phyloP scores from a whole-genome alignment of 2,888 invertebrate genomes.

The Mantis religiosa region DNA sequence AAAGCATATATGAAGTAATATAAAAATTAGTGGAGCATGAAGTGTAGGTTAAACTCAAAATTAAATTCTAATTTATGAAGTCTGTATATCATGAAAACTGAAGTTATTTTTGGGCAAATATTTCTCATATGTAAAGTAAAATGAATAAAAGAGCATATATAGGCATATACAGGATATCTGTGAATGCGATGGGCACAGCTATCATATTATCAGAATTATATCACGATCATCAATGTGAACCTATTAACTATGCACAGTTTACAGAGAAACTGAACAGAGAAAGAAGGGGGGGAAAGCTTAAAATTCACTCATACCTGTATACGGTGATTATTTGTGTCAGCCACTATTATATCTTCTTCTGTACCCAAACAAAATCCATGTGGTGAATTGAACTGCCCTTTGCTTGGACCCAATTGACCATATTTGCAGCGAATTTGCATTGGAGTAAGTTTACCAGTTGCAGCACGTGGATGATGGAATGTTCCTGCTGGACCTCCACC shows the following conservation, averaged over 20 bases:
- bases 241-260: too few relatives aligned
- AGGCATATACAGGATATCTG: too few relatives aligned
- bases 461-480: slow-evolving; percentile 28
- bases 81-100: too few relatives aligned
- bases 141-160: too few relatives aligned
- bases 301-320: slow-evolving; percentile 61
- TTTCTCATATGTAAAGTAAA: too few relatives aligned
- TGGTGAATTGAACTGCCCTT: slow-evolving; percentile 94
- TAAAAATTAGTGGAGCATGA: too few relatives aligned
- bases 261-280: too few relatives aligned
- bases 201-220: neutral
- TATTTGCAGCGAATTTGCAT: slow-evolving; percentile 91
- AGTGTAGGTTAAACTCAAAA: too few relatives aligned
- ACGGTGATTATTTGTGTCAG: slow-evolving; percentile 97
- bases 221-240: neutral
- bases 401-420: slow-evolving; percentile 87
- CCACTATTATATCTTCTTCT: slow-evolving; percentile 93
- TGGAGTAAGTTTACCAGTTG: slow-evolving; percentile 61
- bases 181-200: too few relatives aligned
- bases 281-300: neutral
- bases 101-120: too few relatives aligned
- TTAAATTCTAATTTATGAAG: too few relatives aligned
- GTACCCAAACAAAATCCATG: slow-evolving; percentile 94
- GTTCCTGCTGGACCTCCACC: neutral
- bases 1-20: too few relatives aligned